Conservation (phyloP, 2,797 vertebrate species). For the Hypotaenidia okinawae region DNA sequence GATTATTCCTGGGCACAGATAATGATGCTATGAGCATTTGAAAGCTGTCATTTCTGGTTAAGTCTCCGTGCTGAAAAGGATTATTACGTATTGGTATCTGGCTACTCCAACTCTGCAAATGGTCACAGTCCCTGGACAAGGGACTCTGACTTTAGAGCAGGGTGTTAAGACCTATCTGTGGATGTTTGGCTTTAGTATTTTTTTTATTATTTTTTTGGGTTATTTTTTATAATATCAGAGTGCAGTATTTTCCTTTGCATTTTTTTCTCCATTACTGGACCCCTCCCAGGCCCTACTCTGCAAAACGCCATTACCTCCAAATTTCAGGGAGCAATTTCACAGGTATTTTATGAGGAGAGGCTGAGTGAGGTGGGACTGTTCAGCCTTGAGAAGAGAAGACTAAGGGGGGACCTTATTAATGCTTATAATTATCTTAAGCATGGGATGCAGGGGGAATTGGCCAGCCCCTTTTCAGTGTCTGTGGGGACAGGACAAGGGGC, state of each 20-base stretch:
- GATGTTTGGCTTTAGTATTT: not conserved
- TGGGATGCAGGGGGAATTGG: too few relatives aligned
- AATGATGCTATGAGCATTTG: conserved; percentile 23
- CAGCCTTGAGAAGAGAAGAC: too few relatives aligned
- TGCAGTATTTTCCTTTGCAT: not conserved
- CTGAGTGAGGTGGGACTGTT: too few relatives aligned
- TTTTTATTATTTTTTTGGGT: not conserved
- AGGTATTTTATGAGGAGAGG: not conserved
- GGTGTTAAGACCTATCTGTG: not conserved
- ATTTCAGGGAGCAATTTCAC: not conserved
- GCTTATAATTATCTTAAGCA: too few relatives aligned
- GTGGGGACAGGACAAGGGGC: too few relatives aligned
- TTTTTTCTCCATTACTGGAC: not conserved
- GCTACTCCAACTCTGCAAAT: not conserved
- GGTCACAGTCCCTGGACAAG: not conserved
- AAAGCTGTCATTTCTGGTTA: conserved; percentile 48
- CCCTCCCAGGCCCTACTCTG: not conserved
- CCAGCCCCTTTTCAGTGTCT: too few relatives aligned
- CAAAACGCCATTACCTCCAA: not conserved
- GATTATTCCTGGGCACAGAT: conserved; percentile 27
- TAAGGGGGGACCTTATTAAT: too few relatives aligned
- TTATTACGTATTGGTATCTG: not conserved
- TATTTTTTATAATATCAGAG: not conserved
- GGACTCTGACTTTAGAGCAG: not conserved
- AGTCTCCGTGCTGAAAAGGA: conserved; percentile 1